Evolutionary conservation across 2,113 vertebrate genomes (phyloP), one percentile per base, ranked within the genome.

Genomic region (Oryzias celebensis): DNA sequence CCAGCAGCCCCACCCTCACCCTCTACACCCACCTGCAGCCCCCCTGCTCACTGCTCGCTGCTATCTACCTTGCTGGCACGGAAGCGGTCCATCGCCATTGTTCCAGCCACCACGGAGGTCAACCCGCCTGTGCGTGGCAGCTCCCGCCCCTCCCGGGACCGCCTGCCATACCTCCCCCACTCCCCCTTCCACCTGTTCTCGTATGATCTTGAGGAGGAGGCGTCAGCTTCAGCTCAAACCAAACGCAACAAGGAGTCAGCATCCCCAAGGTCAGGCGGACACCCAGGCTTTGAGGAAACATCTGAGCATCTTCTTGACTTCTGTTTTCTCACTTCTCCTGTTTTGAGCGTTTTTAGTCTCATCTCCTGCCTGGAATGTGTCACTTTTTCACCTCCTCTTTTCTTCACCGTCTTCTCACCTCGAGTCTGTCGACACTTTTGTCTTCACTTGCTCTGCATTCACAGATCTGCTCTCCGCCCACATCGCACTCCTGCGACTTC

Each of bases 141-240:
- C 86, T 76, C 91, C 67, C 64, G 28, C 0, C 66, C 58, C 22
- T 36, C 86, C 80, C 0, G 73, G 73, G 91, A 93, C 64, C 93
- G 87, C 65, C 88, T 96, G 69, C 96, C 95, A 67, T 98, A 98
- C 59, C 88, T 95, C 62, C 95, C 94, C 14, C 95, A 96, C 78
- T 91, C 92, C 12, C 95, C 96, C 71, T 98, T 98, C 79, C 96
- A 96, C 78, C 94, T 98, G 71, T 98, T 98, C 84, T 97, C 96
- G 0, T 97, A 98, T 0, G 96, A 98, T 87, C 89, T 96, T 26
- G 90, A 95, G 42, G 93, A 96, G 52, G 84, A 89, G 54, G 65
- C 74, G 3, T 56, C 81, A 0, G 46, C 68, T 3, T 23, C 69
- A 0, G 66, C 75, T 73, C 48, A 52, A 0, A 8, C 28, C 5